These are phyloP conservation scores for Rynchops niger DNA, from an alignment of 2,113 vertebrate species.

Conservation along the genomic window DNA sequence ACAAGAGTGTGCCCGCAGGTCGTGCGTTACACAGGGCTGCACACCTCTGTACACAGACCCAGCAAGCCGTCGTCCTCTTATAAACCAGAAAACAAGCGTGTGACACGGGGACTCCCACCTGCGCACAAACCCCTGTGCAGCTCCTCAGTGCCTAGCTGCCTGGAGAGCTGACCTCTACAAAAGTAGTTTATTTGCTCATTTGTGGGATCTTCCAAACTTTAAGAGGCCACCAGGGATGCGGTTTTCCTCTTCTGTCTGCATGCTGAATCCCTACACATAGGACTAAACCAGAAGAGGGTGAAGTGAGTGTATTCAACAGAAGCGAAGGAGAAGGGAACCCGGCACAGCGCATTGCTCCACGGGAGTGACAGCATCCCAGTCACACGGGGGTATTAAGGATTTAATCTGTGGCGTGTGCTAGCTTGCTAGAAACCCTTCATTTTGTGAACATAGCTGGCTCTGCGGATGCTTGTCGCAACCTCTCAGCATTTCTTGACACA, in stretches of 20 bases:
- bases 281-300: background rate
- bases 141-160: background rate
- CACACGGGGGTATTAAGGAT: background rate
- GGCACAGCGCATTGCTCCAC: rapidly evolving
- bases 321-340: background rate
- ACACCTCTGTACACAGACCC: background rate
- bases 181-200: background rate
- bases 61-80: background rate
- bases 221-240: too few relatives aligned
- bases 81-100: background rate
- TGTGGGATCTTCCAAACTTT: background rate
- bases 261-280: background rate
- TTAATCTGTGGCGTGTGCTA: background rate
- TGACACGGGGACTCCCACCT: background rate
- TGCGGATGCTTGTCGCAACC: background rate
- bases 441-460: background rate
- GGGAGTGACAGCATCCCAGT: background rate
- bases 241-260: background rate
- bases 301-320: background rate
- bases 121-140: too few relatives aligned
- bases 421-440: background rate
- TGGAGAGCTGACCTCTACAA: background rate
- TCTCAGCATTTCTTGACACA: background rate
- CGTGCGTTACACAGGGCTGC: rapidly evolving
- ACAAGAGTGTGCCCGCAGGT: too few relatives aligned